phyloP scores from a whole-genome alignment of 2,888 invertebrate genomes.

The Tetragnatha montana region DNA sequence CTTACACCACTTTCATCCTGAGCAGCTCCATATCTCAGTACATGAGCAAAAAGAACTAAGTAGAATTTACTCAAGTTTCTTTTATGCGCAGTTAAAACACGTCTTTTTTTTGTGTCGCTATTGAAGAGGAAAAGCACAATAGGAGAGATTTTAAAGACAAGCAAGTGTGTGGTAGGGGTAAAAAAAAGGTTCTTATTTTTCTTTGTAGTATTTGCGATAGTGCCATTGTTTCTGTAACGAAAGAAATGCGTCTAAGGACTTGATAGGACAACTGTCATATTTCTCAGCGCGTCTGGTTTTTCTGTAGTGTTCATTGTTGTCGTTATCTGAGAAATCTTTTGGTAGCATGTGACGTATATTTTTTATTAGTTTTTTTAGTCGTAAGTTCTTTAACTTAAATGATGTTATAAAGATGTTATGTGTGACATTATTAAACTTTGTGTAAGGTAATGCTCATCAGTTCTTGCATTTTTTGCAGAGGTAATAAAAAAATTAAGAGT shows the following conservation, averaged over 20 bases:
- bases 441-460: too few relatives aligned
- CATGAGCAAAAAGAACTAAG: too few relatives aligned
- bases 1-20: too few relatives aligned
- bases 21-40: too few relatives aligned
- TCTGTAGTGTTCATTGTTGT: background rate
- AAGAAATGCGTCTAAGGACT: constrained; percentile 21
- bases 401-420: too few relatives aligned
- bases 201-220: background rate
- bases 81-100: background rate
- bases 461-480: too few relatives aligned
- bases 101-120: constrained; percentile 37
- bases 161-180: background rate
- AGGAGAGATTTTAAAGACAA: constrained; percentile 12
- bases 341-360: background rate
- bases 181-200: background rate
- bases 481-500: too few relatives aligned
- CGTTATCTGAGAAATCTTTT: background rate
- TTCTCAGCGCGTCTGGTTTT: background rate
- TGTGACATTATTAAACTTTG: too few relatives aligned
- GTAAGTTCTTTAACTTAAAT: too few relatives aligned
- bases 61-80: too few relatives aligned
- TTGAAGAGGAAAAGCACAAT: constrained; percentile 29
- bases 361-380: too few relatives aligned
- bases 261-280: background rate
- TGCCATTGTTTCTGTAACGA: constrained; percentile 25